Evolutionary conservation across 2,888 invertebrate genomes (phyloP).

Genomic region (Platynereis dumerilii): DNA sequence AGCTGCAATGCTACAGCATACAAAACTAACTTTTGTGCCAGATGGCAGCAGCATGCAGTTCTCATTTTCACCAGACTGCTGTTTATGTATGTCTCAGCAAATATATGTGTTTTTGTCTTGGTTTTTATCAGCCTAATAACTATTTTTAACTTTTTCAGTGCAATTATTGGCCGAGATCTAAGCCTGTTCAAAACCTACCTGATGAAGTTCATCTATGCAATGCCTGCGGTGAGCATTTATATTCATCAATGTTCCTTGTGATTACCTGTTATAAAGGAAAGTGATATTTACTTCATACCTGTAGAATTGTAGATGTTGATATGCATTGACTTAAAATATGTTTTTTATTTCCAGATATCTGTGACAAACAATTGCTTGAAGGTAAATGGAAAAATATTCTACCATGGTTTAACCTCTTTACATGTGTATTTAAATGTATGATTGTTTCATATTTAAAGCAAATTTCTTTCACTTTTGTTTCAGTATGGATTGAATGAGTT

Average conservation of each 20-base stretch:
- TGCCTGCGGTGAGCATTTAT: conserved; percentile 78
- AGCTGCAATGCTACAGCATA: too few species aligned
- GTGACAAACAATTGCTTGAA: conserved; percentile 92
- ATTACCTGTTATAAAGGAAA: neutral
- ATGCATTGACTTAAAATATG: neutral
- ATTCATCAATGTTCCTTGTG: conserved; percentile 9
- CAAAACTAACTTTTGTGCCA: too few species aligned
- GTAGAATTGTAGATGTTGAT: neutral
- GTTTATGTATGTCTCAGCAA: too few species aligned
- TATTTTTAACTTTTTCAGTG: conserved; percentile 66
- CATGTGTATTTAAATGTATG: neutral
- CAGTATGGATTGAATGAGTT: conserved; percentile 92
- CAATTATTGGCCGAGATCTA: conserved; percentile 88
- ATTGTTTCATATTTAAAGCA: neutral
- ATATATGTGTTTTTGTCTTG: too few species aligned
- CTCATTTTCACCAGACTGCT: too few species aligned
- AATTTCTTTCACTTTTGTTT: conserved; percentile 51
- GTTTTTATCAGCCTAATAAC: too few species aligned
- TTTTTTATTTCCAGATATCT: conserved; percentile 75
- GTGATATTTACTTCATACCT: neutral
- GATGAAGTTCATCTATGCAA: conserved; percentile 78
- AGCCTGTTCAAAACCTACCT: conserved; percentile 78
- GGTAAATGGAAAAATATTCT: conserved; percentile 60
- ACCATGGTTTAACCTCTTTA: neutral
- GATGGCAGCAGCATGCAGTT: too few species aligned